Evolutionary conservation across 1,140 invertebrate genomes (phyloP), one percentile per base, ranked within the genome.

Genomic region (Frieseomelitta varia): DNA sequence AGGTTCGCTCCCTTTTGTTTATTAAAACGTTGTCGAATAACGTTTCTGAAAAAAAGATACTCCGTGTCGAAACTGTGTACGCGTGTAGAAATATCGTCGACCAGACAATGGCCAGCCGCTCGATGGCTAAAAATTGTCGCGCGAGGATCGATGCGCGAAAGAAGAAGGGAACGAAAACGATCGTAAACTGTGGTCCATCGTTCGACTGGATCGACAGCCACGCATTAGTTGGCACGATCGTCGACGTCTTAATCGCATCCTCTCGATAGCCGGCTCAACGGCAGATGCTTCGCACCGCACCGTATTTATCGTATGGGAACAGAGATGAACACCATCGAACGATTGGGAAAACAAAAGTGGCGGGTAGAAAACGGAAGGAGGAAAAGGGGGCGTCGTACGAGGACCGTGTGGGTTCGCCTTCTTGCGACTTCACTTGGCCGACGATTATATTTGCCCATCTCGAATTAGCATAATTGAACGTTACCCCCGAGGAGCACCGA

Each of bases 401-500:
- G 53, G 56, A 74, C n/a, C 68, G 53, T 76, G 63, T 68, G 51
- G 58, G 34, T 69, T 76, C 51, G 30, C n/a, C 78, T 61, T 47
- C 79, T 47, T 47, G 79, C 68, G 58, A 81, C 67, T 65, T 71
- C 34, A 15, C n/a, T 47, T 27, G 55, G 69, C 75, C 2, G 27
- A 92, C 87, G 82, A 92, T 91, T 91, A 91, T 91, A 91, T 91
- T 91, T 88, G 87, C 87, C 84, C 87, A 85, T 63, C 72, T 74
- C 83, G 78, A 87, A 91, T 92, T 91, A 92, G 90, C 91, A 92
- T 92, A 92, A 92, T 92, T 92, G 90, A 91, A 90, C 91, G 91
- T 92, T 92, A 89, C 75, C 85, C 85, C 30, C 47, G 74, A 81
- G 81, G 68, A 79, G 83, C 65, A 82, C 72, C 78, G 85, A 91